Conservation (phyloP, 2,888 invertebrate species). For the Chironomus riparius region DNA sequence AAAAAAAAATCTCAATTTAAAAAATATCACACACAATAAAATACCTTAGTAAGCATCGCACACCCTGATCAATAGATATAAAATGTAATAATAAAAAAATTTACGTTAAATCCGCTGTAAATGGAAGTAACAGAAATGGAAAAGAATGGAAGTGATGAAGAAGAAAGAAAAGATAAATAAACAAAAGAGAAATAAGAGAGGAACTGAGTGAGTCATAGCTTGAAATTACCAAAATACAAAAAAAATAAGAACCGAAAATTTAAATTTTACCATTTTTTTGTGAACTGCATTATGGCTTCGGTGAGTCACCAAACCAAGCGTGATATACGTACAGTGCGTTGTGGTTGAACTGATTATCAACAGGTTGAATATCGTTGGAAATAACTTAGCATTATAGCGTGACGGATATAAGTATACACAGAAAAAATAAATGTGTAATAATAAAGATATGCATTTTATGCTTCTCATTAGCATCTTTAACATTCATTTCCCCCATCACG, state of each 20-base stretch:
- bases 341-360: constrained; percentile 15
- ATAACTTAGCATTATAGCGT: neutral
- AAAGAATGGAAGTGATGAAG: neutral
- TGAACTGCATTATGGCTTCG: neutral
- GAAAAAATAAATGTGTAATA: neutral
- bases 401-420: neutral
- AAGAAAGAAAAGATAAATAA: neutral
- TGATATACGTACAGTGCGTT: neutral
- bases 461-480: neutral
- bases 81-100: too few species aligned
- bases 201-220: neutral
- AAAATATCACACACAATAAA: too few species aligned
- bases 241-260: too few species aligned
- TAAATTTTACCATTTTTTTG: too few species aligned
- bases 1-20: too few species aligned
- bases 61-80: too few species aligned
- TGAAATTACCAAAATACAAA: too few species aligned
- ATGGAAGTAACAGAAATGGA: neutral
- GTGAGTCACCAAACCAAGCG: neutral
- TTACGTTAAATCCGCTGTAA: too few species aligned
- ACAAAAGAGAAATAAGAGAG: neutral
- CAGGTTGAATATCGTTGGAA: constrained; percentile 10
- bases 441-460: neutral
- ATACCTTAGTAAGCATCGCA: too few species aligned
- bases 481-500: neutral